Conservation (phyloP, 2,113 vertebrate species). For the Bufo bufo region DNA sequence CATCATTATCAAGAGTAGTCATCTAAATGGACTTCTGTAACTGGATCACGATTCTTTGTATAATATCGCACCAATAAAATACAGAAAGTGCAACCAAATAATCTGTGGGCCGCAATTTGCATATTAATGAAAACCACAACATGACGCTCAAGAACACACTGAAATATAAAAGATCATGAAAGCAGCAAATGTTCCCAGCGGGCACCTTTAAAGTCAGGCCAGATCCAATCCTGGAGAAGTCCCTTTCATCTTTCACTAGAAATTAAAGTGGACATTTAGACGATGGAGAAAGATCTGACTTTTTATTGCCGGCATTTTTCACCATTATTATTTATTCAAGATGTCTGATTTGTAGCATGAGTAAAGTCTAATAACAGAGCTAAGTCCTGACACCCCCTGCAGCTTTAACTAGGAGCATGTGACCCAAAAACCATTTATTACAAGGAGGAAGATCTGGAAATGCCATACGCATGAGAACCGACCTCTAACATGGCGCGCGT, state of each 20-base stretch:
- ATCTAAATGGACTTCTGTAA: too few species aligned
- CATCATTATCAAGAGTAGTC: too few species aligned
- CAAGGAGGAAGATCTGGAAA: neutral
- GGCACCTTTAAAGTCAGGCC: conserved; percentile 19
- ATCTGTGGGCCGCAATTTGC: too few species aligned
- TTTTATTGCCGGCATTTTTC: conserved; percentile 7
- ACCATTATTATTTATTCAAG: neutral
- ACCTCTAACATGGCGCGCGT: too few species aligned
- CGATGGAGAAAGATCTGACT: neutral
- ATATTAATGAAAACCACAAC: neutral
- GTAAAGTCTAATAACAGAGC: conserved; percentile 11
- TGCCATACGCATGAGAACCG: neutral
- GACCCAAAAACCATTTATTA: neutral
- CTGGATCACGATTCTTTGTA: too few species aligned
- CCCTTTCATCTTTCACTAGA: conserved; percentile 28
- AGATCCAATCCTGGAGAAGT: neutral
- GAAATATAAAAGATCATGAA: conserved; percentile 3
- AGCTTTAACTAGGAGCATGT: neutral
- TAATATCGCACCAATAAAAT: too few species aligned
- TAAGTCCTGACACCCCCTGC: conserved; percentile 2
- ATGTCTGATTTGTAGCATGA: neutral
- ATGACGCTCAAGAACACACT: neutral
- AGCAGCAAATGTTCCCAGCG: conserved; percentile 10
- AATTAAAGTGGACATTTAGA: conserved; percentile 1
- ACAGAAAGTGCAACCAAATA: too few species aligned